A percentile compares a stretch with the other conserved stretches of the same genome.
phyloP scores from a whole-genome alignment of 2,113 vertebrate genomes.

The Naja naja region DNA sequence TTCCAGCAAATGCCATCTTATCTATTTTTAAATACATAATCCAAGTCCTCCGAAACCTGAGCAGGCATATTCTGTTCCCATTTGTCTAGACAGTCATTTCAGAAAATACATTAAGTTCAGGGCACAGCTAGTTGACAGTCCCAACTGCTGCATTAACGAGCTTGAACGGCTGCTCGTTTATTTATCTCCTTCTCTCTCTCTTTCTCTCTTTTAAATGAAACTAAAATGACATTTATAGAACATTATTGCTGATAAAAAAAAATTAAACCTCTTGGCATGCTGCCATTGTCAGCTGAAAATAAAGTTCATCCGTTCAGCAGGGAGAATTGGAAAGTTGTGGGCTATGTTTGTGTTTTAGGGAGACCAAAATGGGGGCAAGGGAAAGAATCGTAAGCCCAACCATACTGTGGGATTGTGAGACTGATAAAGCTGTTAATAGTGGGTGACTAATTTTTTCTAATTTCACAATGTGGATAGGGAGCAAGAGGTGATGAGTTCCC shows the following conservation, averaged over 20 bases:
- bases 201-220: not conserved
- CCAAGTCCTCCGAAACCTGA: not conserved
- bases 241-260: not conserved
- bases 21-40: not conserved
- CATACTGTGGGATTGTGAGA: not conserved
- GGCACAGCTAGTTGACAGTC: not conserved
- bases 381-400: not conserved
- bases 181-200: not conserved
- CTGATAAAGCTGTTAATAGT: not conserved
- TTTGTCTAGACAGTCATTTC: not conserved
- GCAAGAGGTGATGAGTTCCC: not conserved
- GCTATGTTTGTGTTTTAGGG: not conserved
- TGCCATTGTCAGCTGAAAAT: not conserved
- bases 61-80: not conserved
- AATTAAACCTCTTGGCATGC: not conserved
- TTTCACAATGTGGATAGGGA: not conserved
- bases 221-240: not conserved
- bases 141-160: not conserved
- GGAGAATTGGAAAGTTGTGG: not conserved
- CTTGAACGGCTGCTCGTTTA: not conserved
- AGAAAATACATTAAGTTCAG: not conserved
- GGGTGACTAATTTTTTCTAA: not conserved
- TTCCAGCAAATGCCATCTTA: not conserved
- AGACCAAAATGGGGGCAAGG: not conserved
- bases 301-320: not conserved